These are phyloP conservation scores for Catagonus wagneri DNA, from an alignment of 2,113 vertebrate species.

Conservation along the genomic window DNA sequence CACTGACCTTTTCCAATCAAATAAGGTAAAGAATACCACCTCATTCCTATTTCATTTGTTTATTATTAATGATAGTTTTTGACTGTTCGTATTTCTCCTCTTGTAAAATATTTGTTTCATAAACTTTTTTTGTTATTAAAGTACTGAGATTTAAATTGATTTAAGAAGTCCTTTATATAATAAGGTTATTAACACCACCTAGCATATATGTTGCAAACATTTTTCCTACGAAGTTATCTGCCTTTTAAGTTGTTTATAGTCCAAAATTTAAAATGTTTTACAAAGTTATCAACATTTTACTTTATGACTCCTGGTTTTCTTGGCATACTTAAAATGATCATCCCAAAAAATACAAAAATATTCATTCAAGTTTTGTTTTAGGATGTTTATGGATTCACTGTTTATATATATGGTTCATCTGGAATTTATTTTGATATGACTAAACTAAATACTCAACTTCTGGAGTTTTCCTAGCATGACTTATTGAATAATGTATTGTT, in stretches of 20 bases:
- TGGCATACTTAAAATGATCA: not conserved
- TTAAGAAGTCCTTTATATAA: constrained; percentile 19
- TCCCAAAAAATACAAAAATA: constrained; percentile 49
- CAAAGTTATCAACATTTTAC: not conserved
- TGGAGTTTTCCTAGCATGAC: not conserved
- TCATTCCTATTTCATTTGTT: constrained; percentile 2
- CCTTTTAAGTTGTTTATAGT: constrained; percentile 8
- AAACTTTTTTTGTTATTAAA: constrained; percentile 10
- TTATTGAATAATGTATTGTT: constrained; percentile 12
- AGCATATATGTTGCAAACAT: not conserved
- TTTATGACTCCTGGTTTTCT: constrained; percentile 5
- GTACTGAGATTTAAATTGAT: not conserved
- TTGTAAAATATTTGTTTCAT: not conserved
- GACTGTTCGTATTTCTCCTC: not conserved
- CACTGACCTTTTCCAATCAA: not conserved
- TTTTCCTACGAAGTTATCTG: not conserved
- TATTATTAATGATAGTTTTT: not conserved
- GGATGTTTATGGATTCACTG: constrained; percentile 15
- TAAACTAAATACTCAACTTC: constrained; percentile 22
- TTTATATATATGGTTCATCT: constrained; percentile 51
- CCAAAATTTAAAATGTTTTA: constrained; percentile 27
- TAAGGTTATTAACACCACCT: not conserved
- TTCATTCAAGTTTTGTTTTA: constrained; percentile 3
- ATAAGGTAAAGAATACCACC: not conserved
- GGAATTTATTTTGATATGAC: constrained; percentile 47